Percentiles rank a stretch among this genome's conserved stretches.
Conservation (phyloP, 2,888 invertebrate genomes). For the Pristionchus arcanus region DNA sequence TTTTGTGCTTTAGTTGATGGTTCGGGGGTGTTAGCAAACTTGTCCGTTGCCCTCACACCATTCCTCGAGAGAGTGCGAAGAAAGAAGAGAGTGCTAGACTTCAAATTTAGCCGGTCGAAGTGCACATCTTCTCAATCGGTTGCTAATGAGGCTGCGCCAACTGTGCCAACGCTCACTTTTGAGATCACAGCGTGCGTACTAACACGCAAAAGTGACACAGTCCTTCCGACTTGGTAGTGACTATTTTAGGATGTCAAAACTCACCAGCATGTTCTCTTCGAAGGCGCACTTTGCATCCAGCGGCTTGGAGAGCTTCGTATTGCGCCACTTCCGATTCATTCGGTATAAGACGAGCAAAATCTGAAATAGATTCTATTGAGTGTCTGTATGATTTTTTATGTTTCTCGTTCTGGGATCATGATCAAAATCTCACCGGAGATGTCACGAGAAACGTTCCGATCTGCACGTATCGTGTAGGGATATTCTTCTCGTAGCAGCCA, state of each 20-base stretch:
- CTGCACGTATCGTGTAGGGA: background rate
- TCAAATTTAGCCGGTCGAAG: too few species aligned
- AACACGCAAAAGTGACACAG: too few species aligned
- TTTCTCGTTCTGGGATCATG: background rate
- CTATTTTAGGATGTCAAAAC: background rate
- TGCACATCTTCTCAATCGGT: background rate
- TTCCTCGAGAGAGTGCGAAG: too few species aligned
- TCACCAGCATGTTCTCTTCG: constrained; percentile 2
- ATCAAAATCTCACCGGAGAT: background rate
- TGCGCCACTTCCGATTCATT: background rate
- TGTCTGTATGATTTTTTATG: background rate
- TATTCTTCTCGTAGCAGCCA: background rate
- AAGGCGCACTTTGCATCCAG: background rate
- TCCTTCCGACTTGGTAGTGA: too few species aligned
- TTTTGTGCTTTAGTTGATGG: too few species aligned
- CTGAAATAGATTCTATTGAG: background rate
- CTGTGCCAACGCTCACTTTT: too few species aligned
- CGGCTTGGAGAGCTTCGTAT: background rate
- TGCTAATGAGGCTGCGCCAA: background rate
- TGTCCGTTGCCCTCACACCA: too few species aligned
- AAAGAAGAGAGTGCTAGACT: too few species aligned
- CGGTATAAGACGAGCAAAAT: background rate
- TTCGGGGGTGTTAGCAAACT: too few species aligned
- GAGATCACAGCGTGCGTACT: too few species aligned
- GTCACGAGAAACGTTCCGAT: background rate